A percentile compares a stretch with the other conserved stretches of the same genome.
phyloP scores from a whole-genome alignment of 2,797 vertebrate species.

The Intellagama lesueurii region DNA sequence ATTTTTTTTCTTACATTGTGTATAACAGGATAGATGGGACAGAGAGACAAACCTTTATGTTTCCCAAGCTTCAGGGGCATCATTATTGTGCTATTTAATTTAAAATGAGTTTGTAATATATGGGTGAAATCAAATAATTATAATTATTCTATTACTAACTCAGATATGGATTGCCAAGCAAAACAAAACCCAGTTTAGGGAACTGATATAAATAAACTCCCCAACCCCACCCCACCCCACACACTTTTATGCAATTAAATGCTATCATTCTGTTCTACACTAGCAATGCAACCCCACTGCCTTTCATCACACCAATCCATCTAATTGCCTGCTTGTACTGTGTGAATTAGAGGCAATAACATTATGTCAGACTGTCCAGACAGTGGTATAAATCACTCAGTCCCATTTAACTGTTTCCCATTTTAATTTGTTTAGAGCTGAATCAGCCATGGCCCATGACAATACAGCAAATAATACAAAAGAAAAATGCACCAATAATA shows the following conservation, averaged over 20 bases:
- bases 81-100: neutral
- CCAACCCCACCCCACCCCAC: no score
- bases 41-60: accelerated
- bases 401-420: neutral
- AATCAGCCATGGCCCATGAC: conserved; percentile 3
- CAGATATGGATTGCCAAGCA: neutral
- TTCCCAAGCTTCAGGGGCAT: neutral
- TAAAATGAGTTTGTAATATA: neutral
- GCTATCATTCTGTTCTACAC: neutral
- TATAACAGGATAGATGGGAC: accelerated
- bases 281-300: neutral
- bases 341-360: neutral
- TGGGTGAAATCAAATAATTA: neutral
- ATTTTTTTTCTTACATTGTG: neutral
- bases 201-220: neutral
- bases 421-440: neutral
- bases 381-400: neutral
- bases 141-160: neutral
- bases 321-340: neutral
- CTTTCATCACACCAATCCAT: neutral
- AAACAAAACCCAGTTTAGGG: conserved; percentile 14
- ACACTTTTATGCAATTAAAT: neutral
- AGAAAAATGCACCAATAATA: neutral
- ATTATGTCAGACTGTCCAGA: neutral
- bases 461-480: neutral